A percentile compares a stretch with the other conserved stretches of the same genome.
Conservation (phyloP, 2,888 invertebrate genomes). For the Choristoneura rosaceana region DNA sequence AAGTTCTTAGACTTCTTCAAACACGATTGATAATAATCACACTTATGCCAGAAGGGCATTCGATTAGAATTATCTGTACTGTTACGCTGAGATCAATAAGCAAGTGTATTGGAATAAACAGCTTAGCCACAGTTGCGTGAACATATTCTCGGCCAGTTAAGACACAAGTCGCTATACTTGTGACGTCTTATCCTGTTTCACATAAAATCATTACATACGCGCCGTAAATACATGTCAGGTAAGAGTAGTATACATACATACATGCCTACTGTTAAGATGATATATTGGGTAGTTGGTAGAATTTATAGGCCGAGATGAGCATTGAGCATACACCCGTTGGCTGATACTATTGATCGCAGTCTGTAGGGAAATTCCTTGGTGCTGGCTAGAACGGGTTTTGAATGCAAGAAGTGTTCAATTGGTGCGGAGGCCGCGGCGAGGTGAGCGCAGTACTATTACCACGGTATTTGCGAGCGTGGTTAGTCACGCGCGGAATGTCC, state of each 20-base stretch:
- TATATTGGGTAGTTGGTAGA: not conserved
- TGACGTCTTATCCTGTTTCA: not conserved
- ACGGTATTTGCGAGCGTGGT: constrained; percentile 58
- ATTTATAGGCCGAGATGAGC: constrained; percentile 1
- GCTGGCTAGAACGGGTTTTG: constrained; percentile 69
- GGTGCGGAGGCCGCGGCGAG: constrained; percentile 74
- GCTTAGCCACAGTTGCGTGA: not conserved
- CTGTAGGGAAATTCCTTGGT: constrained; percentile 19
- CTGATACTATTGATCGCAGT: constrained; percentile 18
- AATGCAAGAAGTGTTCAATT: constrained; percentile 74
- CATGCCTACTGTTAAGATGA: not conserved
- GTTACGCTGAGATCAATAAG: not conserved
- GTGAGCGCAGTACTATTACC: constrained; percentile 72
- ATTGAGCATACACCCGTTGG: not conserved
- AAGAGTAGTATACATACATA: not conserved
- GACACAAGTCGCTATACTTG: constrained; percentile 4
- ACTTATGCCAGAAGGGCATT: not conserved
- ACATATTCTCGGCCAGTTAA: not conserved
- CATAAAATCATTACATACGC: constrained; percentile 1
- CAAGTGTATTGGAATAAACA: constrained; percentile 2
- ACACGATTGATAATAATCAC: not conserved
- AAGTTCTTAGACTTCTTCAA: not conserved
- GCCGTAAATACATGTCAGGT: not conserved
- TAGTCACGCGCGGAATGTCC: constrained; percentile 80
- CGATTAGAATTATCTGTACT: not conserved